A percentile compares a stretch with the other conserved stretches of the same genome.
These are phyloP conservation scores for Phyllostomus discolor DNA, from an alignment of 2,113 vertebrate genomes.

Conservation along the genomic window DNA sequence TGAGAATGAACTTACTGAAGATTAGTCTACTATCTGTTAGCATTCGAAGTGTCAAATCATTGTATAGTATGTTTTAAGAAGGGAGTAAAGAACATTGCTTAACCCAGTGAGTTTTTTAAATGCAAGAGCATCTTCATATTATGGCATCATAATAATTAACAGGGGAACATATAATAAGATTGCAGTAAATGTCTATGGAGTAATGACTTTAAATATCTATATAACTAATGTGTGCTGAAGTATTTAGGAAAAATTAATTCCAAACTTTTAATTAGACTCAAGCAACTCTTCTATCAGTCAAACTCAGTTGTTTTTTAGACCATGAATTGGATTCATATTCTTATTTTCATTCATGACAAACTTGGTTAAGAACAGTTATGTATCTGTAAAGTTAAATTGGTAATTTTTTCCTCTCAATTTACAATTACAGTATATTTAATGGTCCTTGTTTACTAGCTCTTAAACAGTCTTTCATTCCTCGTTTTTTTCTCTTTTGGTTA, in stretches of 20 bases:
- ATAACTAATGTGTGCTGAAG: neutral
- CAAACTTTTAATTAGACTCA: neutral
- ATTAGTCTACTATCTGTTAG: neutral
- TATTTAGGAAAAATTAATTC: slow-evolving; percentile 14
- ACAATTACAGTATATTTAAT: neutral
- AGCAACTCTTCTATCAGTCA: neutral
- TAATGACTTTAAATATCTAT: neutral
- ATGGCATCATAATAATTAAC: neutral
- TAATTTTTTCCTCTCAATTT: neutral
- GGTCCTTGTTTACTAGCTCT: neutral
- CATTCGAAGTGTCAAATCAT: neutral
- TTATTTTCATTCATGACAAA: neutral
- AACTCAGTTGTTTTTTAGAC: neutral
- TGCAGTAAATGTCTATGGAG: neutral
- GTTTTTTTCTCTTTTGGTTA: neutral
- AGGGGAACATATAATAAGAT: neutral
- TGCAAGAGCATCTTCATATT: neutral
- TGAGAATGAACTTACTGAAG: neutral
- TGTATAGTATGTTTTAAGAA: neutral
- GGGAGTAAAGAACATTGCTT: neutral
- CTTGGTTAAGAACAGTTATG: neutral
- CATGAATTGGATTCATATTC: neutral
- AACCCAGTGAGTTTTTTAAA: neutral
- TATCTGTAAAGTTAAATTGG: neutral
- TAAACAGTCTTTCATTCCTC: neutral